Evolutionary conservation across 1,140 invertebrate species (phyloP).

Genomic region (Scaptomyza graminum): DNA sequence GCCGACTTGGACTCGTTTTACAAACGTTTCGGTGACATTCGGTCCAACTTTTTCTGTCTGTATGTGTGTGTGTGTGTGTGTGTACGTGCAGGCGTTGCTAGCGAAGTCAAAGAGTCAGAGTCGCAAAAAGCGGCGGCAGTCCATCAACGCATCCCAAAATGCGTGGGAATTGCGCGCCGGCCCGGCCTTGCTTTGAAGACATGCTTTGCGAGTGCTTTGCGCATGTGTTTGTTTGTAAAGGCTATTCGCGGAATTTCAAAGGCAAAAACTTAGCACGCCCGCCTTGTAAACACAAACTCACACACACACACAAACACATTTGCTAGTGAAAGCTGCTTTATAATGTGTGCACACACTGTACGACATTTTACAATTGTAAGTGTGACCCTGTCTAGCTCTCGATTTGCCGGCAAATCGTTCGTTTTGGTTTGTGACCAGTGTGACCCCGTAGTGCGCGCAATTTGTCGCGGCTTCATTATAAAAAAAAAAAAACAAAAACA

Average conservation of each 20-base stretch:
- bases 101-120: slow-evolving; percentile 4
- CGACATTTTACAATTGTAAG: slow-evolving; percentile 29
- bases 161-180: slow-evolving; percentile 58
- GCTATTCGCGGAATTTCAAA: slow-evolving; percentile 58
- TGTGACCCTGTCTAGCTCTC: slow-evolving; percentile 31
- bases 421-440: slow-evolving; percentile 7
- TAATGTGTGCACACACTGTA: slow-evolving; percentile 34
- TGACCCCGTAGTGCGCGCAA: slow-evolving; percentile 6
- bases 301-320: slow-evolving; percentile 5
- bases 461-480: slow-evolving; percentile 1
- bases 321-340: slow-evolving; percentile 31
- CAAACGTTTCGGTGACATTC: slow-evolving; percentile 28
- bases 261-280: slow-evolving; percentile 29
- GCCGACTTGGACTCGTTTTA: slow-evolving; percentile 26
- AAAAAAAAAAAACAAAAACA: slow-evolving; percentile 2
- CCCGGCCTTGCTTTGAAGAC: slow-evolving; percentile 62
- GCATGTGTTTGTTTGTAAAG: slow-evolving; percentile 37
- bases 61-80: background rate
- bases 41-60: background rate
- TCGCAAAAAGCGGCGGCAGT: slow-evolving; percentile 35
- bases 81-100: slow-evolving; percentile 21
- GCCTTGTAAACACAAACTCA: too few relatives aligned
- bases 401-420: background rate
- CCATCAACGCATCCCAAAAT: slow-evolving; percentile 60
- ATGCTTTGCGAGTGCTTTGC: background rate